phyloP scores from a whole-genome alignment of 2,888 invertebrate species.

The Nephrocerus scutellatus region DNA sequence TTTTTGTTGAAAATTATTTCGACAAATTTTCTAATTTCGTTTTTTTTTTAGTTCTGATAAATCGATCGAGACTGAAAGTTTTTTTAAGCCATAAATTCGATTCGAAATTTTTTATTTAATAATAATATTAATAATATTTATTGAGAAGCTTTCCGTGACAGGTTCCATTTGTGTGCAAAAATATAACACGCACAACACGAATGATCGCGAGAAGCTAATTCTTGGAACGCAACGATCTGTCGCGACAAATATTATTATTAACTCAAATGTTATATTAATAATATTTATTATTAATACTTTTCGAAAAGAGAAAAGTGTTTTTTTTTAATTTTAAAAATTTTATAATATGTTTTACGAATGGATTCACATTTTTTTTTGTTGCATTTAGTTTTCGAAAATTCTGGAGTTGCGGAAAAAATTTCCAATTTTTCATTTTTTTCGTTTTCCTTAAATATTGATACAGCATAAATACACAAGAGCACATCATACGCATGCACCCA shows the following conservation, averaged over 20 bases:
- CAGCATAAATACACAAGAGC: background rate
- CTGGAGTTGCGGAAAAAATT: background rate
- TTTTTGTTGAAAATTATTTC: too few species aligned
- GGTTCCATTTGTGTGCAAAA: too few species aligned
- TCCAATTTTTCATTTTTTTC: slow-evolving; percentile 1
- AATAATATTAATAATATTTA: too few species aligned
- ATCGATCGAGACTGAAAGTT: too few species aligned
- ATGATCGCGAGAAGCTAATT: too few species aligned
- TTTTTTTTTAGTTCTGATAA: too few species aligned
- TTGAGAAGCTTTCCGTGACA: too few species aligned
- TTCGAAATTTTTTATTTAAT: too few species aligned
- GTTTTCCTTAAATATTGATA: background rate
- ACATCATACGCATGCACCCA: background rate
- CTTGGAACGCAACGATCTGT: background rate
- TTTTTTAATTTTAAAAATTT: slow-evolving; percentile 1
- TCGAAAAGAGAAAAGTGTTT: slow-evolving; percentile 4
- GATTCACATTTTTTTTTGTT: background rate
- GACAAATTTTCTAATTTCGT: too few species aligned
- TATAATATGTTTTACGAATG: background rate
- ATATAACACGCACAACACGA: too few species aligned
- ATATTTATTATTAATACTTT: slow-evolving; percentile 5
- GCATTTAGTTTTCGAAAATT: background rate
- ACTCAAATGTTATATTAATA: background rate
- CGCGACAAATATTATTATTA: background rate
- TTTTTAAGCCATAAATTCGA: too few species aligned